phyloP scores from a whole-genome alignment of 2,888 invertebrate genomes.

The Chrysolina oricalcia region DNA sequence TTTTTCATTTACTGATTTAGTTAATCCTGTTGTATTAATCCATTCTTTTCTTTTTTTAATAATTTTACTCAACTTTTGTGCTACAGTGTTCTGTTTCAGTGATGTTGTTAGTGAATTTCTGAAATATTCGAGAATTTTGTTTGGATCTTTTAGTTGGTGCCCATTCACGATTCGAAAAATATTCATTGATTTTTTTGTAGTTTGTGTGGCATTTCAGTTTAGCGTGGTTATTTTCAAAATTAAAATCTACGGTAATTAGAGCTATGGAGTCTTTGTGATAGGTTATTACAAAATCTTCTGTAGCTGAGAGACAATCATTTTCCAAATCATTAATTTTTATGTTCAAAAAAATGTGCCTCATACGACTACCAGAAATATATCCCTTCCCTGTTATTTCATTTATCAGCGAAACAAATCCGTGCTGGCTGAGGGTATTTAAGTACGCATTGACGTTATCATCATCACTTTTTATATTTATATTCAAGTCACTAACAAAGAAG shows the following conservation, averaged over 20 bases:
- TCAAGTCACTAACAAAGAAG: conserved; percentile 7
- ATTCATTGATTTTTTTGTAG: not conserved
- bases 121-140: not conserved
- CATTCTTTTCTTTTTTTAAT: conserved; percentile 7
- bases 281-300: not conserved
- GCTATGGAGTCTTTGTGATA: not conserved
- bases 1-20: conserved; percentile 9
- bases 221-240: not conserved
- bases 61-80: not conserved
- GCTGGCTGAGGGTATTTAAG: not conserved
- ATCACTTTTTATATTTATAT: conserved; percentile 2
- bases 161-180: not conserved
- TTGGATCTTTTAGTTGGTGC: not conserved
- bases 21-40: conserved; percentile 9
- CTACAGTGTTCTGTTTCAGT: not conserved
- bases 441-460: not conserved
- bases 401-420: not conserved
- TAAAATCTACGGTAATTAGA: not conserved
- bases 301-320: not conserved
- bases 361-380: not conserved
- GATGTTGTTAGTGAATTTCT: not conserved
- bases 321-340: conserved; percentile 7
- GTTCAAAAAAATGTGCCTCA: not conserved
- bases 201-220: too few species aligned
- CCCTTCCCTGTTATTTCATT: not conserved